Evolutionary conservation across 1,140 invertebrate species (phyloP), one percentile per base, ranked within the genome.

Genomic region (Helicoverpa zea): DNA sequence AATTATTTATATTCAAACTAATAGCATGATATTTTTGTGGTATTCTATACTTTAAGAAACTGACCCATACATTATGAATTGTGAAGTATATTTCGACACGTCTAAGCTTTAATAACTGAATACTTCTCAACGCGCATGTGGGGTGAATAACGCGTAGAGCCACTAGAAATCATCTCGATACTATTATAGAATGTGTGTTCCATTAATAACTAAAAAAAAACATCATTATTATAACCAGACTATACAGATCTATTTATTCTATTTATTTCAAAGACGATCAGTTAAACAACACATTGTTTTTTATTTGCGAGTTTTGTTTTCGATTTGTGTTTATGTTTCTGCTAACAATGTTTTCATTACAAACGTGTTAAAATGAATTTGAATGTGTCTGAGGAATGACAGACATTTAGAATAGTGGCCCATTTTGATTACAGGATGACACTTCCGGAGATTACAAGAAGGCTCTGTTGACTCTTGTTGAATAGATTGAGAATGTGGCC

Each of bases 401-500:
- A 87, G 78, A 73, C 84, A 84, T 86, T 86, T 88, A 91, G 89
- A 90, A 88, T 86, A 92, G 84, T 85, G 80, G 87, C 88, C 81
- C 86, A 83, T 94, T 95, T 94, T 94, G 90, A 84, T 97, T 97
- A 81, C 96, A 98, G 97, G 97, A 97, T 85, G 98, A 99, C 93
- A 98, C 98, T 80, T 98, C 98, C 86, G 98, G 98, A 82, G 98
- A 99, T 96, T 98, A 98, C 96, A 98, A 97, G 96, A 97, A 97
- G 95, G 96, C 98, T 87, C 96, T 99, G 87, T 96, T 98, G 89
- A 97, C 97, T 85, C 95, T 98, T 88, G 96, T 98, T 96, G 95
- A 97, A 95, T 96, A 97, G 96, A 96, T 89, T 90, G 83, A 68
- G 43, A 68, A 68, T 85, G 84, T 70, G 81, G 72, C 5, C 35